Base-by-base conservation (phyloP, 2,888 invertebrate genomes). In the Nycteola revayana region DNA sequence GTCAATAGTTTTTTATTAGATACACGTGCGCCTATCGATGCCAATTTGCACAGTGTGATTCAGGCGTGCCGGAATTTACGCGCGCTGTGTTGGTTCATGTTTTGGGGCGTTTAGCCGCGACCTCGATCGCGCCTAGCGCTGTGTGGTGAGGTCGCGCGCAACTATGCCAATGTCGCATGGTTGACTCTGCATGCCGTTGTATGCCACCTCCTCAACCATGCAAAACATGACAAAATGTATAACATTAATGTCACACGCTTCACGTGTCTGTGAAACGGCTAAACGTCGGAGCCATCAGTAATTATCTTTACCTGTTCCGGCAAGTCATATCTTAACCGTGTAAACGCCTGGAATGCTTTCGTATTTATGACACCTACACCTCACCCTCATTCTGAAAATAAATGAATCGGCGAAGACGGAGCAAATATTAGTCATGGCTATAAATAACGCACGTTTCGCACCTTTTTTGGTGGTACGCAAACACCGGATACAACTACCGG, bases 391-490 rank as follows among this genome's bases (percentile, higher is more conserved):
- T 75, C 75, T 71, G 75, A 74, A 82, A 84, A 83, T 83, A 84
- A 75, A 75, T 70, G 67, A 68, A 65, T 67, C 64, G 57, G 49
- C 59, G 69, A 71, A 66, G 68, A 75, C 75, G 74, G 68, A 60
- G 67, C 66, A 55, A 66, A 61, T 62, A 72, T 79, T 85, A 76
- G 82, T 86, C 87, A 86, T 66, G 64, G 62, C 74, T 83, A 84
- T 83, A 82, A 85, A 87, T 85, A 85, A 76, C 57, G 68, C 55
- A 53, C 75, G 82, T 82, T 18, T 83, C 86, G 79, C 83, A 84
- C 86, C 87, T 85, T 87, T 87, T 88, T 87, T 81, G 85, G 87
- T 75, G 64, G 72, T 81, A 77, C 78, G 72, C 81, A 84, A 82
- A 78, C 75, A 85, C 85, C 86, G 87, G 87, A 87, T 73, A 76